Conservation (phyloP, 37 sponge, comb jelly and placozoan species). For the Spongilla lacustris region DNA sequence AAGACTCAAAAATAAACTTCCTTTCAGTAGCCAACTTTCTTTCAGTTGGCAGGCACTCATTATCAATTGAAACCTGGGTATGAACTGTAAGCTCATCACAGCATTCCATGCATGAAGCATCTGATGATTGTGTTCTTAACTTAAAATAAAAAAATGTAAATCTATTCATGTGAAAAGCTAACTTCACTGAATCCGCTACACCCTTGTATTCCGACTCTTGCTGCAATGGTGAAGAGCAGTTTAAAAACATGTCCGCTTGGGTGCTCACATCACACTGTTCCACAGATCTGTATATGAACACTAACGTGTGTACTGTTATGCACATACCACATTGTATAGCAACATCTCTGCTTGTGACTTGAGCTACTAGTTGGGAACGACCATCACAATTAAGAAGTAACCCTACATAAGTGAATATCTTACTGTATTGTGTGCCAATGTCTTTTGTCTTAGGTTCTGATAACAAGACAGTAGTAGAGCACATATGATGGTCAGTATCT, state of each 20-base stretch:
- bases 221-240: slow-evolving; percentile 6
- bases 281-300: slow-evolving; percentile 1
- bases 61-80: not conserved
- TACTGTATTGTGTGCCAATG: not conserved
- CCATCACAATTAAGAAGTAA: not conserved
- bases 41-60: not conserved
- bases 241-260: slow-evolving; percentile 14
- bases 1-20: slow-evolving; percentile 14
- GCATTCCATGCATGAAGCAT: not conserved
- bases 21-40: not conserved
- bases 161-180: not conserved
- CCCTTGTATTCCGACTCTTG: not conserved
- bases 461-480: not conserved
- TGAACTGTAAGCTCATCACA: not conserved
- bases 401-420: not conserved
- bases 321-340: not conserved
- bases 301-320: not conserved
- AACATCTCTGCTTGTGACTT: not conserved
- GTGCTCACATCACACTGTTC: slow-evolving; percentile 9
- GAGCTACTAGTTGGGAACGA: not conserved
- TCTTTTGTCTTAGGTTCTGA: not conserved
- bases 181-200: not conserved
- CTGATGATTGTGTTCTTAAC: not conserved
- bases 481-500: not conserved
- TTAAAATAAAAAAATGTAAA: too few species aligned